Conservation (phyloP, 1,140 invertebrate genomes). For the Anagrus nilaparvatae region DNA sequence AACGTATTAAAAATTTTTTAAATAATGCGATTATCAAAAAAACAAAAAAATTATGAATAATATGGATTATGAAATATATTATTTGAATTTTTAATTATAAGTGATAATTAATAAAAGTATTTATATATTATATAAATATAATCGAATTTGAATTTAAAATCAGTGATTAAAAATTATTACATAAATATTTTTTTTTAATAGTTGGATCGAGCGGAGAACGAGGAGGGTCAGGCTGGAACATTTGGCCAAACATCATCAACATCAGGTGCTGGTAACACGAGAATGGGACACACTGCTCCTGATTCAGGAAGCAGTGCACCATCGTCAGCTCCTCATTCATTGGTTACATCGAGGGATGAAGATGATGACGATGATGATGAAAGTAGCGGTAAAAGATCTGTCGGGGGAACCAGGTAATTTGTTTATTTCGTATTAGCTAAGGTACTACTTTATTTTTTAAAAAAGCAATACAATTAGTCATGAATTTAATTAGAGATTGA, state of each 20-base stretch:
- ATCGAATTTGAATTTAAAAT: too few species aligned
- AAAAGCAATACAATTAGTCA: too few species aligned
- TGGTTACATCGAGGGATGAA: constrained; percentile 39
- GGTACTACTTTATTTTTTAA: background rate
- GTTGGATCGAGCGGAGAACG: constrained; percentile 41
- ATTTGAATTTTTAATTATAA: too few species aligned
- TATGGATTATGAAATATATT: too few species aligned
- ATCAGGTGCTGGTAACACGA: constrained; percentile 30
- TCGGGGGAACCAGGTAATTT: constrained; percentile 30
- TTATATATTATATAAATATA: too few species aligned
- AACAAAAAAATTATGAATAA: too few species aligned
- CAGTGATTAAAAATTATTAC: too few species aligned
- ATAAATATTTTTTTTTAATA: too few species aligned
- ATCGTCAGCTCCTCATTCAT: constrained; percentile 36
- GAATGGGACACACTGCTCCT: constrained; percentile 38
- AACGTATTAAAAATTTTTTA: too few species aligned
- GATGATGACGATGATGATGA: constrained; percentile 40
- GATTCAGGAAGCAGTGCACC: constrained; percentile 40
- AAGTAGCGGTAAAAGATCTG: constrained; percentile 33
- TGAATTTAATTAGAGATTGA: too few species aligned
- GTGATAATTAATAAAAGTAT: too few species aligned
- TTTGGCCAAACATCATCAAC: constrained; percentile 27
- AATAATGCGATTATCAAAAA: too few species aligned
- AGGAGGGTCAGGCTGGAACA: constrained; percentile 37
- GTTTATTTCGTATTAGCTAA: background rate